Evolutionary conservation across 2,797 vertebrate genomes (phyloP).

Genomic region (Orestias chungarensis): DNA sequence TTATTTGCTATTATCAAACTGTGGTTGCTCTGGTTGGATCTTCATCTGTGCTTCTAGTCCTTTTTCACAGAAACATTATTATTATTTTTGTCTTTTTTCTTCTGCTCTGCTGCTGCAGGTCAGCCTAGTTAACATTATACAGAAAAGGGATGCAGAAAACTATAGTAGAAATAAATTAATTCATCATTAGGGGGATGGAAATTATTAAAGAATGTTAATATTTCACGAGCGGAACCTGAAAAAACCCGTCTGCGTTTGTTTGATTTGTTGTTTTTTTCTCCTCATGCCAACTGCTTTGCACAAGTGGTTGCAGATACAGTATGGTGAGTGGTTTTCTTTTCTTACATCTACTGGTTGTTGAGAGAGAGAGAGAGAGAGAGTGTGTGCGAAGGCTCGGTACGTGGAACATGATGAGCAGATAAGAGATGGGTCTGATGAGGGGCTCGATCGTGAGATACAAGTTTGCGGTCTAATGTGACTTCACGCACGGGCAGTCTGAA

Average conservation of each 20-base stretch:
- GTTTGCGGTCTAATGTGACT: constrained; percentile 48
- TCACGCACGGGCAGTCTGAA: constrained; percentile 11
- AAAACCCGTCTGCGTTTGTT: background rate
- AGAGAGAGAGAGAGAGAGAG: constrained; percentile 19
- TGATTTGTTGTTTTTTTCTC: constrained; percentile 1
- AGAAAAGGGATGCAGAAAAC: background rate
- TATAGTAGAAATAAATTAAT: too few relatives aligned
- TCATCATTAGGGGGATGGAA: too few relatives aligned
- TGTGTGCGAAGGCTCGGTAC: constrained; percentile 33
- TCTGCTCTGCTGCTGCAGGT: background rate
- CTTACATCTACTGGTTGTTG: constrained; percentile 44
- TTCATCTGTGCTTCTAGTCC: constrained; percentile 8
- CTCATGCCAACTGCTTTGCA: constrained; percentile 17
- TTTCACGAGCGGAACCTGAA: background rate
- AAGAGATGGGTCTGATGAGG: constrained; percentile 55
- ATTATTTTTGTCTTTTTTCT: background rate
- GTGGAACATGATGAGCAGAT: constrained; percentile 74
- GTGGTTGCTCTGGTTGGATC: background rate
- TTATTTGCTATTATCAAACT: background rate
- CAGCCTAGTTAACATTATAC: background rate
- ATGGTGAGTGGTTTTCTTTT: constrained; percentile 29
- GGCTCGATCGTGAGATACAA: constrained; percentile 44
- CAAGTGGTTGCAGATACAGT: constrained; percentile 18
- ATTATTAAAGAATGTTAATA: background rate
- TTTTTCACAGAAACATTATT: background rate